Conservation (phyloP, 92 coral and sea anemone species). For the Desmophyllum pertusum region DNA sequence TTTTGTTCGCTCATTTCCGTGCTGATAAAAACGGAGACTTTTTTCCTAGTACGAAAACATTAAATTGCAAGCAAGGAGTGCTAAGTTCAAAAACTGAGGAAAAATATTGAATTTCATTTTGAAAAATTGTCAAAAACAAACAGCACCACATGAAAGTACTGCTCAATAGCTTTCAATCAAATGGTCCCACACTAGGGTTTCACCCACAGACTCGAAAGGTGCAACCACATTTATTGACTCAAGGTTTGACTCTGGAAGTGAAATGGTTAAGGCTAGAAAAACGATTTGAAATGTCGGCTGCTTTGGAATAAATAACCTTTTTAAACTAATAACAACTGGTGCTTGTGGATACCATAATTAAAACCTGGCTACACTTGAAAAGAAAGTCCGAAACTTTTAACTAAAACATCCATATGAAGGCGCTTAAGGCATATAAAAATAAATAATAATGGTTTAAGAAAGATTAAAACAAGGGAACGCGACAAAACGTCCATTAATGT, state of each 20-base stretch:
- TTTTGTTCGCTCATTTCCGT: neutral
- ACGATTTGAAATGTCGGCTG: neutral
- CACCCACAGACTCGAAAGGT: too few relatives aligned
- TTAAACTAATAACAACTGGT: neutral
- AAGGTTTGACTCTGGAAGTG: too few relatives aligned
- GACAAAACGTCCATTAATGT: constrained; percentile 9
- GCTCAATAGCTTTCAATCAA: too few relatives aligned
- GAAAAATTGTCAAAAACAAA: too few relatives aligned
- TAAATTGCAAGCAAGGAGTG: neutral
- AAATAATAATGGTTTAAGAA: constrained; percentile 2
- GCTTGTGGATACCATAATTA: neutral
- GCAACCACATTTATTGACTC: too few relatives aligned
- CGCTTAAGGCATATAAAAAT: neutral
- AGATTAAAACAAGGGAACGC: constrained; percentile 12
- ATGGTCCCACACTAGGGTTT: too few relatives aligned
- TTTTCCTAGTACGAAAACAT: neutral
- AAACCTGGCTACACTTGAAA: neutral
- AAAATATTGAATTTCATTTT: too few relatives aligned
- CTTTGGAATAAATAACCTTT: too few relatives aligned
- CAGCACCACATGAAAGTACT: too few relatives aligned
- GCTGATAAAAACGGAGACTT: neutral
- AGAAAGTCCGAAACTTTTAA: neutral
- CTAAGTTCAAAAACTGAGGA: too few relatives aligned
- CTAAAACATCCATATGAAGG: neutral
- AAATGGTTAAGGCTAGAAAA: neutral